Conservation (phyloP, 2,888 invertebrate species). For the Melieria picta region DNA sequence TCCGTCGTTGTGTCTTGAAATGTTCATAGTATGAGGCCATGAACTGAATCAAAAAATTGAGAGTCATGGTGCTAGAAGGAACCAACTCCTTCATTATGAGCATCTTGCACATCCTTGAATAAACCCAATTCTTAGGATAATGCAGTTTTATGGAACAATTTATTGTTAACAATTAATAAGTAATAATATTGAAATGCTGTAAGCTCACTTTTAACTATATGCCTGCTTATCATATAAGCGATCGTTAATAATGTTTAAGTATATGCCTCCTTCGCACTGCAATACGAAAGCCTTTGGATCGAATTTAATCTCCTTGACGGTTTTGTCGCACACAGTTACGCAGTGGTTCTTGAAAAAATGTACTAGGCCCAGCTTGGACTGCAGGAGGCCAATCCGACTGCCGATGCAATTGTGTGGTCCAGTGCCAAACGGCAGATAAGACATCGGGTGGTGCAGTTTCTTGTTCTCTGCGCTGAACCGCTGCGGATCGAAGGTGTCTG, state of each 20-base stretch:
- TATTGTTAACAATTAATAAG: too few species aligned
- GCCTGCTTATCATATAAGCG: slow-evolving; percentile 47
- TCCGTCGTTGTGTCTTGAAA: too few species aligned
- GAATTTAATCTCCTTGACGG: slow-evolving; percentile 51
- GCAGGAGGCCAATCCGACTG: slow-evolving; percentile 60
- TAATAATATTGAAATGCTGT: too few species aligned
- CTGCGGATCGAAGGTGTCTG: slow-evolving; percentile 62
- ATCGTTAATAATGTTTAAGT: slow-evolving; percentile 57
- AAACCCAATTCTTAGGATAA: too few species aligned
- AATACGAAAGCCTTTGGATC: slow-evolving; percentile 58
- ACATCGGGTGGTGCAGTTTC: slow-evolving; percentile 50
- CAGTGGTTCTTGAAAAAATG: slow-evolving; percentile 60
- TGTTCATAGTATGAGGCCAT: too few species aligned
- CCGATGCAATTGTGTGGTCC: slow-evolving; percentile 64
- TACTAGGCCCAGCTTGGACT: slow-evolving; percentile 59
- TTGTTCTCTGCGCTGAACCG: slow-evolving; percentile 59
- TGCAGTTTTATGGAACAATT: too few species aligned
- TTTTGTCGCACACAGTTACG: slow-evolving; percentile 51
- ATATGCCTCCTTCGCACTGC: slow-evolving; percentile 50
- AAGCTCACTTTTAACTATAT: background rate
- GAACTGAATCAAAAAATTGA: too few species aligned
- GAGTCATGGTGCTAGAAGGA: too few species aligned
- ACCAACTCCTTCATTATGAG: too few species aligned
- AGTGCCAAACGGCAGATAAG: slow-evolving; percentile 59
- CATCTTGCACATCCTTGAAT: too few species aligned